Evolutionary conservation across 1,140 invertebrate species (phyloP).

Genomic region (Ruditapes philippinarum): DNA sequence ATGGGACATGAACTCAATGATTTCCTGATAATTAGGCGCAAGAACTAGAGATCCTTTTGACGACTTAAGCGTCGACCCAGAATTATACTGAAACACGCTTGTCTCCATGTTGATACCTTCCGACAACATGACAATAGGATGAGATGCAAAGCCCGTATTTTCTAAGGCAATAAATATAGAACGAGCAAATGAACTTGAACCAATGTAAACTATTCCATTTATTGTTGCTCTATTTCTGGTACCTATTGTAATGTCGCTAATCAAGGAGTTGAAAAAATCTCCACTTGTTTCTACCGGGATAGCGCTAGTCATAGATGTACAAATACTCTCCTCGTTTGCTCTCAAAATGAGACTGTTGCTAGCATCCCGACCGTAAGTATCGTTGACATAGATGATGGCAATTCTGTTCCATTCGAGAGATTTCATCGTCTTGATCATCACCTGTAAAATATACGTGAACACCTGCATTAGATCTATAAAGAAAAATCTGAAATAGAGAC

Average conservation of each 20-base stretch:
- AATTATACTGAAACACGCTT: not conserved
- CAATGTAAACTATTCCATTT: slow-evolving; percentile 47
- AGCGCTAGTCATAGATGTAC: not conserved
- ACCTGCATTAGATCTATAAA: too few species aligned
- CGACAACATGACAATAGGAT: slow-evolving; percentile 49
- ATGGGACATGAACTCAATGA: slow-evolving; percentile 49
- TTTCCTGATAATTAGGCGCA: not conserved
- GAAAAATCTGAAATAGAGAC: too few species aligned
- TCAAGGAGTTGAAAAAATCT: not conserved
- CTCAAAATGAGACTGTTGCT: not conserved
- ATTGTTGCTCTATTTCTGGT: not conserved
- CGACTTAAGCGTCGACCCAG: not conserved
- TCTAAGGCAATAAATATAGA: slow-evolving; percentile 4
- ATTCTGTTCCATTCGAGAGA: slow-evolving; percentile 67
- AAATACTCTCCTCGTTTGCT: slow-evolving; percentile 38
- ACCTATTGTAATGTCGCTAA: not conserved
- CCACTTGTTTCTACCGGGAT: not conserved
- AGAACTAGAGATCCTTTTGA: slow-evolving; percentile 47
- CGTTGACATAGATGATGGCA: slow-evolving; percentile 66
- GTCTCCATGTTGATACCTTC: slow-evolving; percentile 25
- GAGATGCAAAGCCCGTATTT: not conserved
- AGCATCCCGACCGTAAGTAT: slow-evolving; percentile 44
- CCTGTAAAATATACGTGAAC: too few species aligned
- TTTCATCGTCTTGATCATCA: slow-evolving; percentile 51
- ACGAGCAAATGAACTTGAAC: not conserved